phyloP scores from a whole-genome alignment of 2,797 vertebrate species.

The Paguma larvata region DNA sequence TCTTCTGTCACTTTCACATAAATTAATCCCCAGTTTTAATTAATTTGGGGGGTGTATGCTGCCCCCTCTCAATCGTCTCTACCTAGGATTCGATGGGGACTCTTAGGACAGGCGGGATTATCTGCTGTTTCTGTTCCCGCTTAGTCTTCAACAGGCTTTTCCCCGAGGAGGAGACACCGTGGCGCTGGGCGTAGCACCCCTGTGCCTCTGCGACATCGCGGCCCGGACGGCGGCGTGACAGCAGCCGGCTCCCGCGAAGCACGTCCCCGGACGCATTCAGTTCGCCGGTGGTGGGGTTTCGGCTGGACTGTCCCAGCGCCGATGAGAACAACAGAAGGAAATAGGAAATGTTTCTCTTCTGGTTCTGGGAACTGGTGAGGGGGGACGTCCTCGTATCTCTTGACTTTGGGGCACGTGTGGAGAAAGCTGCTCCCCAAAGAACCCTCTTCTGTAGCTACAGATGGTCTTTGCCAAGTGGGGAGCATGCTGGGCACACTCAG shows the following conservation, averaged over 20 bases:
- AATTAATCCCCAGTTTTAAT: too few species aligned
- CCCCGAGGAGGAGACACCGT: fast-evolving
- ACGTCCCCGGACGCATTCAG: fast-evolving
- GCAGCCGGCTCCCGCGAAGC: fast-evolving
- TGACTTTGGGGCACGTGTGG: not conserved
- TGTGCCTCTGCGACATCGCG: fast-evolving
- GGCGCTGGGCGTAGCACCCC: not conserved
- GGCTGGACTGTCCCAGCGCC: not conserved
- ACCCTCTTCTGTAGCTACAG: not conserved
- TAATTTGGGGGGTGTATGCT: not conserved
- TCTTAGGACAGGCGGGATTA: not conserved
- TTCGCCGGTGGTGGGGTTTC: not conserved
- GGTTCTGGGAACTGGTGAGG: not conserved
- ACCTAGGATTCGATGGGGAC: too few species aligned
- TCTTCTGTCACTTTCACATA: not conserved
- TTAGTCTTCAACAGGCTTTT: not conserved
- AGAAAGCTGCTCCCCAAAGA: not conserved
- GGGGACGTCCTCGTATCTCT: too few species aligned
- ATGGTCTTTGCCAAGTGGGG: not conserved
- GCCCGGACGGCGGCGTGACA: fast-evolving
- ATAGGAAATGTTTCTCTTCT: not conserved
- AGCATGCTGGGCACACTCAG: fast-evolving
- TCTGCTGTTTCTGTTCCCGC: not conserved
- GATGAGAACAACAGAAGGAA: not conserved
- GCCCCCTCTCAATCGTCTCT: too few species aligned